phyloP scores from a whole-genome alignment of 2,113 vertebrate genomes.

The Naja naja region DNA sequence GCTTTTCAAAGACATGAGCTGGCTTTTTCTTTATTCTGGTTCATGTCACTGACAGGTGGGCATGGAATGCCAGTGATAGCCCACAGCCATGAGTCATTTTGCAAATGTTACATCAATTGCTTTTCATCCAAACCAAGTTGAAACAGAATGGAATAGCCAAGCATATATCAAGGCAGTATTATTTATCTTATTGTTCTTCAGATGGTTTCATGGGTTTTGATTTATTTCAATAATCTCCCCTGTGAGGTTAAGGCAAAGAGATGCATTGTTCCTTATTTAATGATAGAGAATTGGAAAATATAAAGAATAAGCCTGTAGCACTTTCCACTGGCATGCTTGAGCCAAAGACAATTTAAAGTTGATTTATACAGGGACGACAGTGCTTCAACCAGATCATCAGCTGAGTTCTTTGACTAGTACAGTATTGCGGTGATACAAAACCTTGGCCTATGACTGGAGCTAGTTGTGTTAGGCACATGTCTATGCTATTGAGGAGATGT shows the following conservation, averaged over 20 bases:
- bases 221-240: conserved; percentile 12
- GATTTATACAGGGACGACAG: not conserved
- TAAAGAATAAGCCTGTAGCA: not conserved
- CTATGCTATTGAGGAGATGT: not conserved
- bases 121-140: conserved; percentile 27
- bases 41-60: not conserved
- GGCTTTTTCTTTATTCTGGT: not conserved
- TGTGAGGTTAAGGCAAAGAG: conserved; percentile 5
- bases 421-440: not conserved
- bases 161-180: not conserved
- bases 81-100: conserved; percentile 18
- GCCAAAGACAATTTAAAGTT: not conserved
- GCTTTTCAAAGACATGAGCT: not conserved
- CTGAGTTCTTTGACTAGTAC: not conserved
- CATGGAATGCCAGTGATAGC: not conserved
- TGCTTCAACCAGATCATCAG: not conserved
- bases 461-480: not conserved
- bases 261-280: not conserved
- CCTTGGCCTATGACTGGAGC: not conserved
- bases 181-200: conserved; percentile 9
- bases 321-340: not conserved
- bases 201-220: conserved; percentile 7
- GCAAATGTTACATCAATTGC: not conserved
- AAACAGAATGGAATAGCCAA: conserved; percentile 31
- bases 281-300: not conserved